phyloP scores from a whole-genome alignment of 23 tunicate species.

The Corella eumyota region DNA sequence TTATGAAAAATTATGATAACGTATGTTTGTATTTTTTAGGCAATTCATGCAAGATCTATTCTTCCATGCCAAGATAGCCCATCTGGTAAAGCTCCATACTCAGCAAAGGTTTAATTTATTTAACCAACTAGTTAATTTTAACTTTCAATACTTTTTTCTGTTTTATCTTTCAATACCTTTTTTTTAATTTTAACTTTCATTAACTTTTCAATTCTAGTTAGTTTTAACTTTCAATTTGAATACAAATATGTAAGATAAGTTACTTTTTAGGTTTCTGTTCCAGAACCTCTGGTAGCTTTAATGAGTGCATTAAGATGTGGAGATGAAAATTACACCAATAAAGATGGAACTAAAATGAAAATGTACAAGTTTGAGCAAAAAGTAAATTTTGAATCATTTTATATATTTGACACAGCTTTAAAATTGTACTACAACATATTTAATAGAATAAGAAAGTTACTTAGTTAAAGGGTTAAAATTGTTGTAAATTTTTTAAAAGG shows the following conservation, averaged over 20 bases:
- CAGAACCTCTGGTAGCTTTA: constrained; percentile 85
- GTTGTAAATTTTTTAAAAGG: too few species aligned
- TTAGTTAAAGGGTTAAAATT: too few species aligned
- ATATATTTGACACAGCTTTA: too few species aligned
- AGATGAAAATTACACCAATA: constrained; percentile 24
- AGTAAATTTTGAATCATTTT: constrained; percentile 29
- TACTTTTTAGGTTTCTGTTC: constrained; percentile 78
- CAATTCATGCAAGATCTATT: constrained; percentile 94
- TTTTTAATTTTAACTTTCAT: background rate
- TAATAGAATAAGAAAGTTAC: too few species aligned
- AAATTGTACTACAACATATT: too few species aligned
- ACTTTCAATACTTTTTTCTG: background rate
- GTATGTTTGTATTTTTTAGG: constrained; percentile 31
- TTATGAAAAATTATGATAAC: too few species aligned
- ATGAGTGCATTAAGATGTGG: constrained; percentile 73
- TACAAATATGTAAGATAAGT: too few species aligned
- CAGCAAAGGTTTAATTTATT: constrained; percentile 62
- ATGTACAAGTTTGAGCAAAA: constrained; percentile 62
- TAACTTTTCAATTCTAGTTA: background rate
- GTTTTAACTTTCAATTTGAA: background rate
- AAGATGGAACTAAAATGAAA: constrained; percentile 20
- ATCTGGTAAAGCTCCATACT: constrained; percentile 75
- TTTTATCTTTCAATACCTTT: background rate
- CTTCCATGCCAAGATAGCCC: constrained; percentile 98
- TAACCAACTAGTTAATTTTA: background rate